Percentiles rank a stretch among this genome's conserved stretches.
Conservation (phyloP, 2,797 vertebrate species). For the Lepilemur septentrionalis region DNA sequence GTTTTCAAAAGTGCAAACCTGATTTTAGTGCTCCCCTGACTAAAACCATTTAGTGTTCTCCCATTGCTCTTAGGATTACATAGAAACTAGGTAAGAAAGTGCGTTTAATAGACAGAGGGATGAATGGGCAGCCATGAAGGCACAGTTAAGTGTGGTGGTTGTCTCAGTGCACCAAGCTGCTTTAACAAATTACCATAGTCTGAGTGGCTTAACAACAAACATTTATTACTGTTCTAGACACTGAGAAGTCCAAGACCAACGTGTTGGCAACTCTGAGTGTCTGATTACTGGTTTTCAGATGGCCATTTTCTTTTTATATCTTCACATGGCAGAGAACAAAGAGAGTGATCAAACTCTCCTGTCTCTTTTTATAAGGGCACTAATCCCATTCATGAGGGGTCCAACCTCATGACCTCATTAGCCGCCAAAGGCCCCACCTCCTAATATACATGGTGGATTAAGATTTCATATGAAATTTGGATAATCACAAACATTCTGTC, state of each 20-base stretch:
- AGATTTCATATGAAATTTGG: not conserved
- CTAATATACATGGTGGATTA: not conserved
- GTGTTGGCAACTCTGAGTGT: too few relatives aligned
- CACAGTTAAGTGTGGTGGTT: not conserved
- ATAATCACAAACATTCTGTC: not conserved
- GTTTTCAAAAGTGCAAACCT: not conserved
- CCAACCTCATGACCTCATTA: not conserved
- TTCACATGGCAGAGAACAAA: not conserved
- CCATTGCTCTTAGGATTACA: not conserved
- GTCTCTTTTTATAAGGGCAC: not conserved
- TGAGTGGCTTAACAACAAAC: not conserved
- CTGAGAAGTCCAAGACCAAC: not conserved
- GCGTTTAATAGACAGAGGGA: not conserved
- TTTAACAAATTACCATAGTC: not conserved
- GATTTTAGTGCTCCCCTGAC: not conserved
- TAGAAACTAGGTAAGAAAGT: not conserved
- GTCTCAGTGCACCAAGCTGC: not conserved
- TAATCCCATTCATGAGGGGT: not conserved
- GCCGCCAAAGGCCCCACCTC: not conserved
- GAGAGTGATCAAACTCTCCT: not conserved
- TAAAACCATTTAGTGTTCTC: not conserved
- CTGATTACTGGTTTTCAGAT: not conserved
- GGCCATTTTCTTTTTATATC: not conserved
- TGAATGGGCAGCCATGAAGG: not conserved
- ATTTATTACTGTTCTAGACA: not conserved